Conservation (phyloP, 2,888 invertebrate species). For the Mythimna impura region DNA sequence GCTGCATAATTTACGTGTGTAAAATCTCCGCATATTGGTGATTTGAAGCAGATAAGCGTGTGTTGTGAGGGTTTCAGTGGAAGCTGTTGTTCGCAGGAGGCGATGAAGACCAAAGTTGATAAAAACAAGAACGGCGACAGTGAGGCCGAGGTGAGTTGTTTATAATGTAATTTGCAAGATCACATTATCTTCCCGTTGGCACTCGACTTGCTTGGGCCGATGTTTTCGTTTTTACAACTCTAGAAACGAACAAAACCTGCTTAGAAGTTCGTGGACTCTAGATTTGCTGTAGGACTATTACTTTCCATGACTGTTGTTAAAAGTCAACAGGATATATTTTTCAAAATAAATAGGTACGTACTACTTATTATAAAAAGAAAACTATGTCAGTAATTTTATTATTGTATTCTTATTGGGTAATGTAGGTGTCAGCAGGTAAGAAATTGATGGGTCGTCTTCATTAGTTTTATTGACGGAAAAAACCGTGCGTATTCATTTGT, state of each 20-base stretch:
- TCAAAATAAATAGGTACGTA: slow-evolving; percentile 10
- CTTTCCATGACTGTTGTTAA: slow-evolving; percentile 8
- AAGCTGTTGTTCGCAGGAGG: slow-evolving; percentile 87
- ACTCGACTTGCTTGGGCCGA: slow-evolving; percentile 59
- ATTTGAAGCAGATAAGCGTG: slow-evolving; percentile 73
- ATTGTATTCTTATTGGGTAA: slow-evolving; percentile 39
- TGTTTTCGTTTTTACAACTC: slow-evolving; percentile 53
- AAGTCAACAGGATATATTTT: slow-evolving; percentile 56
- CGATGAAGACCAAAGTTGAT: slow-evolving; percentile 91
- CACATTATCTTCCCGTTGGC: slow-evolving; percentile 63
- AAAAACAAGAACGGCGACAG: slow-evolving; percentile 90
- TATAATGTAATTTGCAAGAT: slow-evolving; percentile 68
- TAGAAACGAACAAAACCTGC: slow-evolving; percentile 44
- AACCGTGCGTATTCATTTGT: background rate
- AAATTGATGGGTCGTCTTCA: slow-evolving; percentile 28
- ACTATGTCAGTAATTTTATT: slow-evolving; percentile 6
- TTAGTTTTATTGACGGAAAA: slow-evolving; percentile 37
- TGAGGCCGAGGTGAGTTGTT: slow-evolving; percentile 90
- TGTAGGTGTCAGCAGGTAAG: slow-evolving; percentile 4
- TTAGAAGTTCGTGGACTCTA: slow-evolving; percentile 17
- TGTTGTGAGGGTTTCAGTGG: slow-evolving; percentile 84
- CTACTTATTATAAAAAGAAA: slow-evolving; percentile 1
- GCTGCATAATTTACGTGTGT: slow-evolving; percentile 84
- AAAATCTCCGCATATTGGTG: slow-evolving; percentile 78
- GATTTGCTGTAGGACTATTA: background rate